Percentiles rank a stretch among this genome's conserved stretches.
Evolutionary conservation across 92 coral and sea anemone species (phyloP).

Genomic region (Montipora capitata): DNA sequence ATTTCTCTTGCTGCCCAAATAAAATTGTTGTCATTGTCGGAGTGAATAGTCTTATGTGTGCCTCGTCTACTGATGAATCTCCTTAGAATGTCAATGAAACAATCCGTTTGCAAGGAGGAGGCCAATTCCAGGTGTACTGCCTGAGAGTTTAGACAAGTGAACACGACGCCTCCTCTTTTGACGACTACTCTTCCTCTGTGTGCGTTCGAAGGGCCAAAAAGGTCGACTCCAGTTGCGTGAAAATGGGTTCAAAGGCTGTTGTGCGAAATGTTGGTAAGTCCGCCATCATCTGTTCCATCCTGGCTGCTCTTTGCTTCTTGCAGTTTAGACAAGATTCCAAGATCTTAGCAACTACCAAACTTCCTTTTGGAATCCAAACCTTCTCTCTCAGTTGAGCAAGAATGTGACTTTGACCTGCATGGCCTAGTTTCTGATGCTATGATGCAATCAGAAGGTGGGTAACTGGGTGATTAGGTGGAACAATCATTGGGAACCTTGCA

Average conservation of each 20-base stretch:
- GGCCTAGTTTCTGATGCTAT: slow-evolving; percentile 59
- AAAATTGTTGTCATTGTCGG: slow-evolving; percentile 60
- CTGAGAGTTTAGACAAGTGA: slow-evolving; percentile 62
- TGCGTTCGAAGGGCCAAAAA: slow-evolving; percentile 58
- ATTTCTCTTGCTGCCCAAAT: slow-evolving; percentile 53
- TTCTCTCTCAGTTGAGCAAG: slow-evolving; percentile 48
- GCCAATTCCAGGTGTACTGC: slow-evolving; percentile 61
- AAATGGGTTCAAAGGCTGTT: slow-evolving; percentile 63
- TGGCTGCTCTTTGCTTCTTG: slow-evolving; percentile 53
- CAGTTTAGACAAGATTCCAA: slow-evolving; percentile 57
- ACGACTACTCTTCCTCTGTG: slow-evolving; percentile 59
- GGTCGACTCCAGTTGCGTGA: slow-evolving; percentile 68
- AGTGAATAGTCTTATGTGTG: slow-evolving; percentile 50
- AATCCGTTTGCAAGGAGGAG: slow-evolving; percentile 52
- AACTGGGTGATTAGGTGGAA: slow-evolving; percentile 63
- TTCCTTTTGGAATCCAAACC: slow-evolving; percentile 58
- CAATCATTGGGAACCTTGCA: too few relatives aligned
- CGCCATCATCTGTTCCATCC: slow-evolving; percentile 68
- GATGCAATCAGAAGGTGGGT: slow-evolving; percentile 55
- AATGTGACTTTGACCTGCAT: slow-evolving; percentile 70
- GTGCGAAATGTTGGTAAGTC: slow-evolving; percentile 41
- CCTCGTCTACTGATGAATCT: slow-evolving; percentile 64
- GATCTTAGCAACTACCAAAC: slow-evolving; percentile 37
- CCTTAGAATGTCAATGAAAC: slow-evolving; percentile 38
- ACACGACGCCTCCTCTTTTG: slow-evolving; percentile 72